These are phyloP conservation scores for Rhinopomastus cyanomelas DNA, from an alignment of 2,113 vertebrate genomes.

Conservation along the genomic window DNA sequence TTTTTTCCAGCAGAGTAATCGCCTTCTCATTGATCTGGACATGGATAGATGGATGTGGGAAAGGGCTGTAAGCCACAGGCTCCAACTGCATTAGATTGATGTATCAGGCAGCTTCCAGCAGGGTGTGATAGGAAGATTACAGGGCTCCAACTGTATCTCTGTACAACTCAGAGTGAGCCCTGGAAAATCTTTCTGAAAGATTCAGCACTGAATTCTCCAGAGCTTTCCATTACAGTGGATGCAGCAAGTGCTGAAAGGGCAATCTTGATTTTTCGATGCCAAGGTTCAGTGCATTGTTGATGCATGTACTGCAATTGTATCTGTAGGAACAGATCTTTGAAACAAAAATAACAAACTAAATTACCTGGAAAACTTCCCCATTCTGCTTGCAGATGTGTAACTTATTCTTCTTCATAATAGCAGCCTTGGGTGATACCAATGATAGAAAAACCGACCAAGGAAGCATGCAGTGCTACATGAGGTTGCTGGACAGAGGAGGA, in stretches of 20 bases:
- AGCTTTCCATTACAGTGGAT: not conserved
- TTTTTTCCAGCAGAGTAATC: not conserved
- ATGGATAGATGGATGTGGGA: not conserved
- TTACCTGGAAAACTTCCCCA: not conserved
- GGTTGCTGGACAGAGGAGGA: not conserved
- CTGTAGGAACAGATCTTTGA: not conserved
- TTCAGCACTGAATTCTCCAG: not conserved
- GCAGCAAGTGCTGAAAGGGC: not conserved
- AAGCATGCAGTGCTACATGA: not conserved
- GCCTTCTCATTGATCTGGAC: slow-evolving; percentile 35
- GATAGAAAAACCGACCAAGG: not conserved
- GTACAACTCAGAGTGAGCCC: not conserved
- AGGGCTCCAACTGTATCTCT: slow-evolving; percentile 32
- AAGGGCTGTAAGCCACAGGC: slow-evolving; percentile 27
- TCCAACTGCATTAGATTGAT: slow-evolving; percentile 33
- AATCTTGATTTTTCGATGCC: not conserved
- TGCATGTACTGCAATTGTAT: not conserved
- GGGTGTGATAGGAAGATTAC: slow-evolving; percentile 59
- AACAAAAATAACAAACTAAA: not conserved
- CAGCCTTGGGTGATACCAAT: not conserved
- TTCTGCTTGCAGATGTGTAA: not conserved
- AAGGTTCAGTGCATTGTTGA: not conserved
- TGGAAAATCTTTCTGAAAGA: not conserved
- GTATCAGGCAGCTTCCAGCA: slow-evolving; percentile 52
- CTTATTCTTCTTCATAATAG: not conserved